These are phyloP conservation scores for Bergia sp. DNA, from an alignment of 92 coral and sea anemone species.

Conservation along the genomic window DNA sequence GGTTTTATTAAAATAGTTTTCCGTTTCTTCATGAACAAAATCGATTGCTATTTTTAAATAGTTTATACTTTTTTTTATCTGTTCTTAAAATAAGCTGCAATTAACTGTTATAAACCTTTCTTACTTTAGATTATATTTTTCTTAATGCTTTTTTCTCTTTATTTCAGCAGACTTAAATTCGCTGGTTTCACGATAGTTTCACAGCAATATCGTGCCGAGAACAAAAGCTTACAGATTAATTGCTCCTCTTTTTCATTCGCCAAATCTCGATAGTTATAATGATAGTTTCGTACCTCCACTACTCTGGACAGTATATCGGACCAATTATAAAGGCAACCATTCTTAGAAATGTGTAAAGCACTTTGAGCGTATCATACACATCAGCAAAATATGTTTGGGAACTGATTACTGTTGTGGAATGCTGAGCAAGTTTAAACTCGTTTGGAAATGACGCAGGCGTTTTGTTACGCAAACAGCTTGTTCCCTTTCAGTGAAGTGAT, in stretches of 20 bases:
- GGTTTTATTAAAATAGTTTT: not conserved
- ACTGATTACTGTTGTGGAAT: not conserved
- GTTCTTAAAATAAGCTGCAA: too few species aligned
- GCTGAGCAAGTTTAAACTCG: not conserved
- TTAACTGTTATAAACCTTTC: too few species aligned
- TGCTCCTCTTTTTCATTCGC: too few species aligned
- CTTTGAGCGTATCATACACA: not conserved
- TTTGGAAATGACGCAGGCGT: slow-evolving; percentile 6
- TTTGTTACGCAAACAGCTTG: not conserved
- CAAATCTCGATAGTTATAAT: too few species aligned
- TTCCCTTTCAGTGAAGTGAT: not conserved
- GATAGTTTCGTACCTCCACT: not conserved
- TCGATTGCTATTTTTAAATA: too few species aligned
- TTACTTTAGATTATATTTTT: too few species aligned
- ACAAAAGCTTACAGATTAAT: too few species aligned
- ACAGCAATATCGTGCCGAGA: too few species aligned
- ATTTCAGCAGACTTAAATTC: too few species aligned
- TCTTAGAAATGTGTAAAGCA: not conserved
- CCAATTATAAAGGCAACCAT: not conserved
- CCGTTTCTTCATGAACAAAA: not conserved
- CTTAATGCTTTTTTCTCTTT: too few species aligned
- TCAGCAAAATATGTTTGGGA: not conserved
- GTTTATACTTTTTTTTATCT: too few species aligned
- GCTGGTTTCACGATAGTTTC: too few species aligned
- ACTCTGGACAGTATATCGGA: not conserved